phyloP scores from a whole-genome alignment of 2,888 invertebrate species.

The Platycnemis pennipes region DNA sequence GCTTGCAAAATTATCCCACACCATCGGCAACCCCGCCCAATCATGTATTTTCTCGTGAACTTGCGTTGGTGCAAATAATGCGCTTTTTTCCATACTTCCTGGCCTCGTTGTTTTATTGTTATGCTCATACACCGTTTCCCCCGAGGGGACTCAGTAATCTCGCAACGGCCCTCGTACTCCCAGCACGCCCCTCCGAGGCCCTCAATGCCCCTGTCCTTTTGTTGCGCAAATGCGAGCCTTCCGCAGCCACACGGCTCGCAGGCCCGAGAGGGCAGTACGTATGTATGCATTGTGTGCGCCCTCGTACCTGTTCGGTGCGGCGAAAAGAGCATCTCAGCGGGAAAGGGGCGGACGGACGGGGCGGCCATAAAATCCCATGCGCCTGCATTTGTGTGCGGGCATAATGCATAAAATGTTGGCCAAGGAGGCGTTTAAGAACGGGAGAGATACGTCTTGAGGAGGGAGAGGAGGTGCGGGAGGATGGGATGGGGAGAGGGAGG shows the following conservation, averaged over 20 bases:
- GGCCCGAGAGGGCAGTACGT: background rate
- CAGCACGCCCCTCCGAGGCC: background rate
- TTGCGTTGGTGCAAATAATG: background rate
- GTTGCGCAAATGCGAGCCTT: background rate
- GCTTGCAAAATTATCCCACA: background rate
- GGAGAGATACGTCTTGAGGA: background rate
- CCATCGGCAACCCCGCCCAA: background rate
- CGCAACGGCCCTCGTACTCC: background rate
- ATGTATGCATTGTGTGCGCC: background rate
- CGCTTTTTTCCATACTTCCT: slow-evolving; percentile 52
- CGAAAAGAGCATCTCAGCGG: slow-evolving; percentile 11
- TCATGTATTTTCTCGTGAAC: background rate
- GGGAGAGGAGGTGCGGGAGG: background rate
- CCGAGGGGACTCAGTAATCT: background rate
- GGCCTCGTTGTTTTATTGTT: slow-evolving; percentile 27
- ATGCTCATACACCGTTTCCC: slow-evolving; percentile 6
- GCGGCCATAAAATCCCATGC: background rate
- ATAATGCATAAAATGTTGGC: slow-evolving; percentile 55
- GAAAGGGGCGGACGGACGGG: background rate
- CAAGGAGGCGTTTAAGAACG: slow-evolving; percentile 36
- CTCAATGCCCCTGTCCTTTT: background rate
- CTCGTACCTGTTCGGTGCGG: background rate
- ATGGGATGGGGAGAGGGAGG: background rate
- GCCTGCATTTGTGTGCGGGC: background rate
- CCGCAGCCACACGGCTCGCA: background rate